Conservation (phyloP, 2,888 invertebrate species). For the Mythimna loreyi region DNA sequence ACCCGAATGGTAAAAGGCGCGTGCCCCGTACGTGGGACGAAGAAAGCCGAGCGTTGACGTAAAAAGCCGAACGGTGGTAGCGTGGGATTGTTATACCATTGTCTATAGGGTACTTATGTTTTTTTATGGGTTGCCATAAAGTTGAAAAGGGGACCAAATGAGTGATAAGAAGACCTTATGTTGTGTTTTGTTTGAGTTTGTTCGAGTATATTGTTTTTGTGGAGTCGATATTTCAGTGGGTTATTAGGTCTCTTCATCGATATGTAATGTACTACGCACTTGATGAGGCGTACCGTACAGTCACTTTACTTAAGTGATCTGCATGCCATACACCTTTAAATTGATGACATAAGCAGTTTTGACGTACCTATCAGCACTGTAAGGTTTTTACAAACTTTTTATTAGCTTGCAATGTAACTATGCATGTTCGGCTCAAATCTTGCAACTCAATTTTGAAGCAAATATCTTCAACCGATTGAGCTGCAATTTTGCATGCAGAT, state of each 20-base stretch:
- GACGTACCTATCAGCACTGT: no score
- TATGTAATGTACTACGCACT: no score
- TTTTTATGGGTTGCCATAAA: slow-evolving; percentile 45
- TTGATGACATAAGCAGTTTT: no score
- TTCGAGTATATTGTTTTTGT: slow-evolving; percentile 10
- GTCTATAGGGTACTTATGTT: slow-evolving; percentile 38
- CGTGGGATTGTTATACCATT: slow-evolving; percentile 53
- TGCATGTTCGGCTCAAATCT: no score
- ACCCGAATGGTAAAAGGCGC: slow-evolving; percentile 48
- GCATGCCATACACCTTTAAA: no score
- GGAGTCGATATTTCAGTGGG: slow-evolving; percentile 17
- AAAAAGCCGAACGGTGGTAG: slow-evolving; percentile 48
- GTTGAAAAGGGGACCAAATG: slow-evolving; percentile 39
- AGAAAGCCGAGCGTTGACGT: slow-evolving; percentile 51
- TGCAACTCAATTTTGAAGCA: no score
- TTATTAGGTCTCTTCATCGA: background rate
- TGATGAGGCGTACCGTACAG: no score
- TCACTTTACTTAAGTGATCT: no score
- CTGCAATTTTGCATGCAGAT: no score
- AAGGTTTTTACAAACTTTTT: no score
- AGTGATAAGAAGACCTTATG: slow-evolving; percentile 37
- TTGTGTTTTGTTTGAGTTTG: slow-evolving; percentile 31
- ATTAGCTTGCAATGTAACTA: no score
- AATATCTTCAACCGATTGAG: no score
- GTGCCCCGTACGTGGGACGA: slow-evolving; percentile 57